Percentiles rank a stretch among this genome's conserved stretches.
These are phyloP conservation scores for Antigone vipio DNA, from an alignment of 2,113 vertebrate genomes.

Conservation along the genomic window DNA sequence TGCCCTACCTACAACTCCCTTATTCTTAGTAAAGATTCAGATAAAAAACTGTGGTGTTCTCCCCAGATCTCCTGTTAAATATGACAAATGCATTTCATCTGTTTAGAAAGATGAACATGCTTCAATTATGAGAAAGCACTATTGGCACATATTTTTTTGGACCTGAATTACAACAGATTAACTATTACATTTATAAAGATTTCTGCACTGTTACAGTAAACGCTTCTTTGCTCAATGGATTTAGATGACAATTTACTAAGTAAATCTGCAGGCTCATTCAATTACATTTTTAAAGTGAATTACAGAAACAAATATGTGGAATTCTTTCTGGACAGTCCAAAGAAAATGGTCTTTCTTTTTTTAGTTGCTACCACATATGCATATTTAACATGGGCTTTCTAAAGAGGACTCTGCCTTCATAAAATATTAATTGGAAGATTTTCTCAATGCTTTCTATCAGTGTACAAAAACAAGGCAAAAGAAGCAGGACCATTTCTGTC, in stretches of 20 bases:
- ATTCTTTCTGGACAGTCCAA: neutral
- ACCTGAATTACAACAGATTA: neutral
- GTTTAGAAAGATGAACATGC: neutral
- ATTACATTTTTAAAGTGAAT: neutral
- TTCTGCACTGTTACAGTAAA: constrained; percentile 13
- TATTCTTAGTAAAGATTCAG: neutral
- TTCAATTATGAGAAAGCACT: neutral
- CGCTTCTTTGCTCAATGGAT: neutral
- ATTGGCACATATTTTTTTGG: neutral
- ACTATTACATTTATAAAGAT: neutral
- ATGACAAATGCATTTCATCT: neutral
- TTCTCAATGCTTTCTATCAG: neutral
- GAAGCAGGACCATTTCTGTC: neutral
- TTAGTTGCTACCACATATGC: neutral
- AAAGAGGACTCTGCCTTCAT: neutral
- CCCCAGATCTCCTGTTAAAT: neutral
- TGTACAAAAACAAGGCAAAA: neutral
- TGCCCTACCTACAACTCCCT: neutral
- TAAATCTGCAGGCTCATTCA: neutral
- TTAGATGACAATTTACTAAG: neutral
- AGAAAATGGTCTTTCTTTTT: neutral
- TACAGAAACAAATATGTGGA: neutral
- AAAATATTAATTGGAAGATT: neutral
- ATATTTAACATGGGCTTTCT: neutral
- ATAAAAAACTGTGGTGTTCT: neutral